A percentile compares a stretch with the other conserved stretches of the same genome.
phyloP scores from a whole-genome alignment of 2,797 vertebrate species.

The Pseudochirops corinnae region DNA sequence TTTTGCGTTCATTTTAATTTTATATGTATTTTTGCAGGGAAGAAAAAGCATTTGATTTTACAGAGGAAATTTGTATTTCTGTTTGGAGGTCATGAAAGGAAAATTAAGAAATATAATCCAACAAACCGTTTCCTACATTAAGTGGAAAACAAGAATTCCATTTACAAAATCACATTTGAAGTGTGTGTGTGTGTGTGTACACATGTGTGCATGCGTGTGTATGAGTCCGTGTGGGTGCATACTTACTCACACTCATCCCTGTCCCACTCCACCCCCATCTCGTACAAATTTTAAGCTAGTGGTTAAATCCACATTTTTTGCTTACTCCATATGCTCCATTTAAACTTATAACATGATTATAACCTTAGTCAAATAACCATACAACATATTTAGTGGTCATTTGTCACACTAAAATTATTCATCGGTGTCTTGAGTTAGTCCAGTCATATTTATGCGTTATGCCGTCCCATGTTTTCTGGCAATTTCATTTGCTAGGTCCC shows the following conservation, averaged over 20 bases:
- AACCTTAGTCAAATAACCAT: slow-evolving; percentile 85
- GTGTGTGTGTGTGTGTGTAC: slow-evolving; percentile 8
- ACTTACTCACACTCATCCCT: not conserved
- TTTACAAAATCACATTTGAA: slow-evolving; percentile 2
- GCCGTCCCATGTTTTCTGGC: slow-evolving; percentile 88
- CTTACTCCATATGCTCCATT: slow-evolving; percentile 73
- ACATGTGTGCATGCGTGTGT: not conserved
- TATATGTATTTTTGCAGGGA: not conserved
- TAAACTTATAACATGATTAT: slow-evolving; percentile 84
- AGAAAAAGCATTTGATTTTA: not conserved
- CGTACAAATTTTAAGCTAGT: slow-evolving; percentile 50
- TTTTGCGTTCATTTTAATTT: slow-evolving; percentile 31
- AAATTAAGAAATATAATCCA: slow-evolving; percentile 62
- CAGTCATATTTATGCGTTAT: slow-evolving; percentile 86
- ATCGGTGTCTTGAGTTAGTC: slow-evolving; percentile 85
- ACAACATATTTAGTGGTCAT: slow-evolving; percentile 92
- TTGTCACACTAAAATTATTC: slow-evolving; percentile 96
- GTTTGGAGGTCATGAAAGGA: slow-evolving; percentile 48
- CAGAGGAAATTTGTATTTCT: slow-evolving; percentile 36
- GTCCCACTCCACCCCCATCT: not conserved
- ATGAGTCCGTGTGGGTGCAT: not conserved
- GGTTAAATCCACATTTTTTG: slow-evolving; percentile 71
- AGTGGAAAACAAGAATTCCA: slow-evolving; percentile 37
- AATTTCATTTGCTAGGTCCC: slow-evolving; percentile 90
- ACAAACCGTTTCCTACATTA: slow-evolving; percentile 67